Evolutionary conservation across 2,113 vertebrate species (phyloP).

Genomic region (Columba livia): DNA sequence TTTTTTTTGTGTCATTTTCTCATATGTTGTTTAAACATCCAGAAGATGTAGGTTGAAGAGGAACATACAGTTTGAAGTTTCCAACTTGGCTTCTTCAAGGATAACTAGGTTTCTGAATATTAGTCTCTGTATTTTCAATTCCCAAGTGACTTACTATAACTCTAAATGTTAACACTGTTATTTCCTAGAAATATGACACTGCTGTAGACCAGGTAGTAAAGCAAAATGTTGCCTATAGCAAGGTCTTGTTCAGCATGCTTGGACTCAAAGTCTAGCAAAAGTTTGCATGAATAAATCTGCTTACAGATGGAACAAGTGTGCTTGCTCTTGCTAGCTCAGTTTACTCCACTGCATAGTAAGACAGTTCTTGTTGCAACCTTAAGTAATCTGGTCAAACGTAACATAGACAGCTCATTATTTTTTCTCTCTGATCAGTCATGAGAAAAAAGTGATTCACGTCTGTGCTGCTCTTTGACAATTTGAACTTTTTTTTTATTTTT

Average conservation of each 20-base stretch:
- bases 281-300: neutral
- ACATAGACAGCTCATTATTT: neutral
- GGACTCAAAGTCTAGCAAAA: neutral
- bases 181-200: neutral
- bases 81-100: neutral
- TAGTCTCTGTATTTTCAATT: neutral
- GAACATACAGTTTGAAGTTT: neutral
- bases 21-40: neutral
- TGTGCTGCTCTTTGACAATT: neutral
- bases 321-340: neutral
- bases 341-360: neutral
- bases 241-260: neutral
- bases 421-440: neutral
- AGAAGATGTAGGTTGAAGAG: neutral
- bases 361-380: neutral
- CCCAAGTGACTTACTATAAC: neutral
- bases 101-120: neutral
- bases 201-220: neutral
- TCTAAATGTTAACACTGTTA: neutral
- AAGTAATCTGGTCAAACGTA: neutral
- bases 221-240: neutral
- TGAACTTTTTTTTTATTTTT: neutral
- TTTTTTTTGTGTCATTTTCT: neutral
- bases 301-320: neutral
- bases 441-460: neutral